Evolutionary conservation across 2,797 vertebrate genomes (phyloP), one percentile per base, ranked within the genome.

Genomic region (Psittacula echo): DNA sequence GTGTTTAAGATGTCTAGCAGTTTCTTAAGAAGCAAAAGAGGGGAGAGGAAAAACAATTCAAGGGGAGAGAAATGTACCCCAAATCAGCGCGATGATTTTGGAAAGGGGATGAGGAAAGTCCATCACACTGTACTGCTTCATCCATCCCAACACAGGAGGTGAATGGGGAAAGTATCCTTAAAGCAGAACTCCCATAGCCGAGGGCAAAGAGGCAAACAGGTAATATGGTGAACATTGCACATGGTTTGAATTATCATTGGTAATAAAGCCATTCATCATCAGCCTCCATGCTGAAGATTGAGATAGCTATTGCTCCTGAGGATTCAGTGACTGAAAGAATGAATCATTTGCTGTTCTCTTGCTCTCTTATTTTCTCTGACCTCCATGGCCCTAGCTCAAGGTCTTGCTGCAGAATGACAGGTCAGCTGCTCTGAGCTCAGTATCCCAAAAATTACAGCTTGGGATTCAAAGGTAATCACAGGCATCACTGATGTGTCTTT

Each of bases 1-100:
- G 78, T 50, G 56, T 95, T 97, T 92, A 96, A 96, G 92, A 95
- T 94, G 76, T 91, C 81, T 94, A 81, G 47, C 85, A 86, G 42
- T 26, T 87, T 66, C 54, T 75, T 79, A 73, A 67, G 83, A 87
- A 70, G 24, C 10, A 72, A 42, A 39, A 82, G 48, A 39, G 48
- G 8, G 12, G n/a, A 34, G 16, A 37, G 48, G 27, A 44, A 60
- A 37, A 23, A 19, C 21, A 70, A 61, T 47, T 65, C 72, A 67
- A 77, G 11, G 34, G 30, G 37, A 67, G 56, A 76, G 5, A 91
- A 82, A 61, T 34, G 42, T 10, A 77, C 61, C 83, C 47, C 50
- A 54, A 81, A 72, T 56, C 54, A 45, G 20, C 20, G 42, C 78
- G 8, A 89, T 13, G 7, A 76, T 84, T 82, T 75, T 71, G 65